Evolutionary conservation across 2,113 vertebrate genomes (phyloP), one percentile per base, ranked within the genome.

Genomic region (Puntigrus tetrazona): DNA sequence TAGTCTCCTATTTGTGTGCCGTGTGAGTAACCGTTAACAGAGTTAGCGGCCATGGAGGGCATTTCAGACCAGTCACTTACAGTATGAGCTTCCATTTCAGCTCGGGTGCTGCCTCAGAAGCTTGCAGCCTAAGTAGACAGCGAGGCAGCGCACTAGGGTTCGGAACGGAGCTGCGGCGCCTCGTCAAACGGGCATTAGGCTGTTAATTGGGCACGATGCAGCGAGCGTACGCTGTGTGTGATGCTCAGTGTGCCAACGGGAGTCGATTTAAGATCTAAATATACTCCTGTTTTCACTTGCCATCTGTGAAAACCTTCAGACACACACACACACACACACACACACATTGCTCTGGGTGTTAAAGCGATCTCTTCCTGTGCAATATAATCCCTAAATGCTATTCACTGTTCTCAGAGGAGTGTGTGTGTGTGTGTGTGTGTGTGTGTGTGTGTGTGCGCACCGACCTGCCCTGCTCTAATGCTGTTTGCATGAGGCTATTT

Each of bases 321-420:
- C 6, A 29, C 14, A 82, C 50, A 74, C 43, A 69, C 55, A 75
- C 67, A 84, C 59, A 84, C 59, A 81, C 34, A 70, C 45, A 84
- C 38, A 27, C 16, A 47, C 3, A 70, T 85, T 87, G 86, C 83
- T 87, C 83, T 87, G 83, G 86, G 41, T 65, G 84, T 82, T 85
- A 85, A 38, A 87, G 83, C 34, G 73, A 38, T 78, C 61, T 73
- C 50, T 36, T 78, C 9, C 29, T 73, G 83, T 87, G 84, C 65
- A 79, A 67, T 57, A 84, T 69, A 84, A 65, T 73, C 50, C 82
- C 55, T 84, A 65, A 52, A 76, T 84, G 73, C 72, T 84, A 45
- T 85, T 22, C 50, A 85, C 76, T 34, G 18, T 85, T 36, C 22
- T 69, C 14, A 72, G 76, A 59, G 47, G n/a, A 27, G 61, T 84